These are phyloP conservation scores for Parapsyche elsis DNA, from an alignment of 1,140 invertebrate genomes.

Conservation along the genomic window DNA sequence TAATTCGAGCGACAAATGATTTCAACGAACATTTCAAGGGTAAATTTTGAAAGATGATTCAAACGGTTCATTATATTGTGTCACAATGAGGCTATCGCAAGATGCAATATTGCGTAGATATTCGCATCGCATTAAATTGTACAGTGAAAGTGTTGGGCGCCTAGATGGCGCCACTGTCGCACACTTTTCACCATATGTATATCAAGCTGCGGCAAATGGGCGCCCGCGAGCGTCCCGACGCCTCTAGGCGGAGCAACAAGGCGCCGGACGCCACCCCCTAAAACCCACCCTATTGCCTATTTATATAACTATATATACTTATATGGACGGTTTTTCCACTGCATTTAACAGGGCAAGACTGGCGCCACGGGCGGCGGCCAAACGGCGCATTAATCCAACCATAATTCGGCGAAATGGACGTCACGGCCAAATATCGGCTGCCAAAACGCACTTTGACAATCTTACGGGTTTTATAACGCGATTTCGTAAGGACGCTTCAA, in stretches of 20 bases:
- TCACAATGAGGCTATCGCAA: too few relatives aligned
- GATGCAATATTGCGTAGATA: too few relatives aligned
- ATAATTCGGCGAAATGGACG: conserved; percentile 47
- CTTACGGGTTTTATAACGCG: conserved; percentile 15
- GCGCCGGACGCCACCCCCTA: neutral
- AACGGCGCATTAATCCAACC: conserved; percentile 48
- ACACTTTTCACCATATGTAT: neutral
- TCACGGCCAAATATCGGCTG: conserved; percentile 22
- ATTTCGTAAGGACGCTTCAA: neutral
- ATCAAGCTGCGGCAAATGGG: too few relatives aligned
- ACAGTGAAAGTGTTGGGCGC: neutral
- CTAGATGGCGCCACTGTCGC: neutral
- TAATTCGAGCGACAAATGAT: too few relatives aligned
- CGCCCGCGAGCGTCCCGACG: neutral
- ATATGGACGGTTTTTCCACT: neutral
- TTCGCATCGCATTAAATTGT: too few relatives aligned
- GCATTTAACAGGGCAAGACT: conserved; percentile 52
- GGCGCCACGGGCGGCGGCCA: conserved; percentile 53
- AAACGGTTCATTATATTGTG: too few relatives aligned
- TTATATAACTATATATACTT: neutral
- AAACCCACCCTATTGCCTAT: neutral
- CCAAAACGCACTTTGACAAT: conserved; percentile 1
- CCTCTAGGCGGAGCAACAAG: neutral
- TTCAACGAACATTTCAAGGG: too few relatives aligned
- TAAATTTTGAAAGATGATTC: too few relatives aligned